Conservation (phyloP, 2,113 vertebrate genomes). For the Ovis canadensis region DNA sequence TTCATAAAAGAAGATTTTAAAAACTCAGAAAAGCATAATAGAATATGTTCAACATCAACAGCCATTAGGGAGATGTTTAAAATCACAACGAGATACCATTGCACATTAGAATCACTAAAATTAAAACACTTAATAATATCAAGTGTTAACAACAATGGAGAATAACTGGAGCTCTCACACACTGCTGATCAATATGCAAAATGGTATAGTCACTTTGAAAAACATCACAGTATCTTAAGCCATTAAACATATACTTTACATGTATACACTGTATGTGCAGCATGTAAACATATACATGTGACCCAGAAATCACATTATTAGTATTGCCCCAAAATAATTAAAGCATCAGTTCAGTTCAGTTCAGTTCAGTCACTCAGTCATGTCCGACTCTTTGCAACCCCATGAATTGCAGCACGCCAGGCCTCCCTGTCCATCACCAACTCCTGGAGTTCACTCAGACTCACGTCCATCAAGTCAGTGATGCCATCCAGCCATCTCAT, state of each 20-base stretch:
- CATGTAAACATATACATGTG: not conserved
- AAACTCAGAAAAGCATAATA: not conserved
- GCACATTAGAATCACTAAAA: not conserved
- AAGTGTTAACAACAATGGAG: not conserved
- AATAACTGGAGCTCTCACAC: not conserved
- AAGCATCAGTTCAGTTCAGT: not conserved
- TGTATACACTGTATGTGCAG: not conserved
- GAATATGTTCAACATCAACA: not conserved
- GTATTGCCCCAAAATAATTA: not conserved
- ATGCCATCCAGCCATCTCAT: too few relatives aligned
- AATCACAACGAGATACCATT: not conserved
- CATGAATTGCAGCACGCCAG: too few relatives aligned
- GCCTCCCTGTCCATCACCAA: too few relatives aligned
- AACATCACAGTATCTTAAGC: not conserved
- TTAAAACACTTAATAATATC: not conserved
- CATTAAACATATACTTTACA: not conserved
- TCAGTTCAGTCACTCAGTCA: too few relatives aligned
- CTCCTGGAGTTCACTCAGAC: too few relatives aligned
- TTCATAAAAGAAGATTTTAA: not conserved
- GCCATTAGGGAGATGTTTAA: not conserved
- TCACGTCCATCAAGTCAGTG: too few relatives aligned
- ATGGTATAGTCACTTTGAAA: not conserved
- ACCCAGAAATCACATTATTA: not conserved
- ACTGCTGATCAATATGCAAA: not conserved
- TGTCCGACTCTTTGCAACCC: too few relatives aligned